Base-by-base conservation (phyloP, 1,140 invertebrate genomes). In the Teleogryllus occipitalis region DNA sequence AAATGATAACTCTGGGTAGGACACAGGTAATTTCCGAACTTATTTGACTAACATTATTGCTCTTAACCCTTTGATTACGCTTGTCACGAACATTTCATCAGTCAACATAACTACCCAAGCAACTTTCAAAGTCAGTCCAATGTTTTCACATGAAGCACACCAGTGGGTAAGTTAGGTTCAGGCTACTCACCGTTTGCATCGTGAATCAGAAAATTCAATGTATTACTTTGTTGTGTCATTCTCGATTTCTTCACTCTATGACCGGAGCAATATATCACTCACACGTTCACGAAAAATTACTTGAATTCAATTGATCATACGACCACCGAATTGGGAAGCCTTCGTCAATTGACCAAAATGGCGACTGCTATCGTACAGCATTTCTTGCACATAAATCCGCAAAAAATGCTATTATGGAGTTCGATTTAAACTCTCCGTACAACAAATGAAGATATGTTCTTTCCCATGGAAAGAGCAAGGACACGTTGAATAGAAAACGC, bases 121-220 rank as follows among this genome's bases (percentile, higher is more conserved):
- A 76, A 47, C 27, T 39, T 8, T 39, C 27, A 7, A 79, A 75
- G 18, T 27, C 39, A 0, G n/a, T 74, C 72, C 78, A 18, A 46
- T 65, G 78, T 79, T 79, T 79, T 79, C 74, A 27, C 22, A 21
- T n/a, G 18, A 47, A 14, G 22, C 8, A 75, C 46, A 75, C 75
- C 10, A 39, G 78, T 47, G 65, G 14, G 65, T 46, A 79, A 21
- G 78, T 65, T 46, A 79, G 65, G 75, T 49, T 80, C 76, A 49
- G 18, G 47, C 82, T 81, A 87, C 89, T 90, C 86, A 91, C 90
- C 90, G 84, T 90, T 90, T 54, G 88, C 87, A 86, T 91, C 90
- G 81, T 92, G 90, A 85, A 92, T 91, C 79, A 91, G 85, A 83
- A 91, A 90, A 86, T 91, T 91, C 84, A 89, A 87, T 81, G 89